Conservation (phyloP, 2,113 vertebrate species). For the Cettia cetti region DNA sequence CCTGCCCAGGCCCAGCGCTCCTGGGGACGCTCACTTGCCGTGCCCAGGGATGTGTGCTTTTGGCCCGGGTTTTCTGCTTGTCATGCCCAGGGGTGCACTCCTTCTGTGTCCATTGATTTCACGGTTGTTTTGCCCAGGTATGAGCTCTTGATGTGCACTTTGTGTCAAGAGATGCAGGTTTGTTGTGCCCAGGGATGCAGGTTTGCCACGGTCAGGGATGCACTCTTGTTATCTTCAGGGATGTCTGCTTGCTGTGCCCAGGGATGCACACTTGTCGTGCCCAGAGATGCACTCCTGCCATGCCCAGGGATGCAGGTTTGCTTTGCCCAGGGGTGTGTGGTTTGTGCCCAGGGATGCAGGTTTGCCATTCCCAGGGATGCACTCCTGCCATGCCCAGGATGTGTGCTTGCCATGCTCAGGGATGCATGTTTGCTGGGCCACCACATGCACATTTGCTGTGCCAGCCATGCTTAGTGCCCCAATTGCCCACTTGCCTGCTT, state of each 20-base stretch:
- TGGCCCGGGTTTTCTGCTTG: background rate
- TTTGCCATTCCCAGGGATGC: background rate
- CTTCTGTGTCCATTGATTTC: accelerated
- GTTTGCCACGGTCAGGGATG: background rate
- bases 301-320: background rate
- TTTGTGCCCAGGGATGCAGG: background rate
- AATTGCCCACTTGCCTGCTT: accelerated
- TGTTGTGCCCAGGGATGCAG: background rate
- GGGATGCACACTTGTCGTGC: background rate
- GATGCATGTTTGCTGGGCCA: accelerated
- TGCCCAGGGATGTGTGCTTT: background rate
- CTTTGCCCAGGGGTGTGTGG: background rate
- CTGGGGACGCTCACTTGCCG: accelerated
- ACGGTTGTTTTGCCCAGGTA: accelerated
- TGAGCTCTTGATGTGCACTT: background rate
- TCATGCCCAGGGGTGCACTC: background rate
- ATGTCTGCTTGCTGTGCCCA: background rate
- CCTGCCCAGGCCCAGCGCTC: background rate
- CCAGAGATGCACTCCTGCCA: background rate
- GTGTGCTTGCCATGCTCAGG: accelerated
- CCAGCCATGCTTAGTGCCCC: background rate
- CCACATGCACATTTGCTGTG: too few relatives aligned
- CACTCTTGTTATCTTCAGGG: background rate
- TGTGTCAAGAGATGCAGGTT: background rate
- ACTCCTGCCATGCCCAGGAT: background rate